Conservation (phyloP, 2,888 invertebrate species). For the Ametastegia equiseti region DNA sequence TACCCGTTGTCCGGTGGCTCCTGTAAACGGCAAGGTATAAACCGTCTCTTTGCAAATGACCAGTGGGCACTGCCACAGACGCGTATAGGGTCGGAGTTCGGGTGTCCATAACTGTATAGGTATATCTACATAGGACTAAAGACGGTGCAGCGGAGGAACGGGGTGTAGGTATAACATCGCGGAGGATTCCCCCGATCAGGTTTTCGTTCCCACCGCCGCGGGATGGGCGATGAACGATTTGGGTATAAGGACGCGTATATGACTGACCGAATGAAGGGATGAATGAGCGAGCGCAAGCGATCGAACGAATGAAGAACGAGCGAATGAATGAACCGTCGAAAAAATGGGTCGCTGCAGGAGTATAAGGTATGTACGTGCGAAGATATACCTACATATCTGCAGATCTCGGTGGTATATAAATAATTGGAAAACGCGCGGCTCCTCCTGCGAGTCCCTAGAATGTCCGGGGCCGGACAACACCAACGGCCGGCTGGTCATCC, state of each 20-base stretch:
- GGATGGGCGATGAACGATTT: slow-evolving; percentile 46
- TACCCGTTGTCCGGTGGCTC: background rate
- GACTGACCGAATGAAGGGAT: too few relatives aligned
- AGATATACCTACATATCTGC: background rate
- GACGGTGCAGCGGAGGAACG: background rate
- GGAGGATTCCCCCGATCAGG: slow-evolving; percentile 71
- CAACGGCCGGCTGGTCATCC: slow-evolving; percentile 43
- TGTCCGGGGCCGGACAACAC: slow-evolving; percentile 12
- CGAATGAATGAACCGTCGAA: background rate
- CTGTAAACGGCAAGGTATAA: background rate
- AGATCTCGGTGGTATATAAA: background rate
- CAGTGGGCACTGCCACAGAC: slow-evolving; percentile 24
- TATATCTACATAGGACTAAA: background rate
- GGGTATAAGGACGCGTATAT: too few relatives aligned
- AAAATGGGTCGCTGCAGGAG: background rate
- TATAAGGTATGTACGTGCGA: background rate
- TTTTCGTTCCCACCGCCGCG: slow-evolving; percentile 76
- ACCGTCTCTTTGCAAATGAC: slow-evolving; percentile 34
- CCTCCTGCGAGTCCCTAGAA: background rate
- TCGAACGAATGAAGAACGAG: too few relatives aligned
- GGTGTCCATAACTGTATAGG: background rate
- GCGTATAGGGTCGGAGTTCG: background rate
- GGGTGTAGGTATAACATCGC: background rate
- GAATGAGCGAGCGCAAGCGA: too few relatives aligned
- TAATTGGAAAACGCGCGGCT: background rate